These are phyloP conservation scores for Hoplostethus atlanticus DNA, from an alignment of 2,797 vertebrate species.

Conservation along the genomic window DNA sequence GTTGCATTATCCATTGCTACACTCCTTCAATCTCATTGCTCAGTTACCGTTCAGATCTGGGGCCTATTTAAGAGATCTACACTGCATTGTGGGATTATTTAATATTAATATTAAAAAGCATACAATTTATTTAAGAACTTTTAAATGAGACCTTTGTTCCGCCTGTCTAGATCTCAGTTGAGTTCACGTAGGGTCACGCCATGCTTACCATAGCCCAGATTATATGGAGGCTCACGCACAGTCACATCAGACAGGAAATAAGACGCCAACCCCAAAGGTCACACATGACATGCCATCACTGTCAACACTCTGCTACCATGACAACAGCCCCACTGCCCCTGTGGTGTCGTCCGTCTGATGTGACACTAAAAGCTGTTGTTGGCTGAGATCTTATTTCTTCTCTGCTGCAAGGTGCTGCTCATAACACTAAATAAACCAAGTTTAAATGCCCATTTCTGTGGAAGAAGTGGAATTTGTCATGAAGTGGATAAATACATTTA, in stretches of 20 bases:
- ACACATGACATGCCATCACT: constrained; percentile 34
- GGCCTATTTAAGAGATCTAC: not conserved
- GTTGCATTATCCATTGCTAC: too few relatives aligned
- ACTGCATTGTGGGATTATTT: not conserved
- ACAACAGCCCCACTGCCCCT: constrained; percentile 34
- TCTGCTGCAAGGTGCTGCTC: not conserved
- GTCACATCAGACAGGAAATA: constrained; percentile 8
- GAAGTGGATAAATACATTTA: not conserved
- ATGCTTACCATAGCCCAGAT: not conserved
- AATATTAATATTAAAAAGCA: too few relatives aligned
- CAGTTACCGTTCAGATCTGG: not conserved
- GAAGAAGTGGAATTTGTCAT: not conserved
- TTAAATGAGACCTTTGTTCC: too few relatives aligned
- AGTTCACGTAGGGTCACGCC: not conserved
- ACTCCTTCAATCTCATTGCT: not conserved
- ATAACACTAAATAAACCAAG: not conserved
- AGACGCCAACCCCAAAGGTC: constrained; percentile 21
- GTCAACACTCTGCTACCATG: constrained; percentile 28
- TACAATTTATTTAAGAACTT: too few relatives aligned
- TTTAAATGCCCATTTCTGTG: not conserved
- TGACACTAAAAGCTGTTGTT: constrained; percentile 17
- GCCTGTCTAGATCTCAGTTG: not conserved
- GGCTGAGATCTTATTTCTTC: constrained; percentile 17
- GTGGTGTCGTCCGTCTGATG: not conserved
- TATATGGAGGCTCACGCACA: not conserved